Conservation (phyloP, 2,797 vertebrate species). For the Argya squamiceps region DNA sequence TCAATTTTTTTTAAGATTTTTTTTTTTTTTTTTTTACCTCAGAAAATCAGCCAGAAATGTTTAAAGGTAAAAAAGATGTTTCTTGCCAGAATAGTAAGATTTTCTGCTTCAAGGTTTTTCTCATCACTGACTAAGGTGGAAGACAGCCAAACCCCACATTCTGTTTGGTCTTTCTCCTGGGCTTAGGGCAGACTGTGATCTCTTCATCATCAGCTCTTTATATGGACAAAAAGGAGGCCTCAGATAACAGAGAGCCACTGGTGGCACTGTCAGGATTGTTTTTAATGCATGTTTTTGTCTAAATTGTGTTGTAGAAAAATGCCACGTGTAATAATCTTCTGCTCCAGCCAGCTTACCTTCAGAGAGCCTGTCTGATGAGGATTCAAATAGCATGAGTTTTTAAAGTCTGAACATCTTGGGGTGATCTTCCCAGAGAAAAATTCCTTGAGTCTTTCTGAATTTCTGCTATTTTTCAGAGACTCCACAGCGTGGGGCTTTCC, state of each 20-base stretch:
- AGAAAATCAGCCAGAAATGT: background rate
- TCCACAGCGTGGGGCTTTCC: background rate
- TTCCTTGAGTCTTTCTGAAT: background rate
- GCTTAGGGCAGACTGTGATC: slow-evolving; percentile 53
- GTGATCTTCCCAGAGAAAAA: background rate
- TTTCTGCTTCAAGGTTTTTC: slow-evolving; percentile 13
- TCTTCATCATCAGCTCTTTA: slow-evolving; percentile 48
- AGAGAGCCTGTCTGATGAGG: background rate
- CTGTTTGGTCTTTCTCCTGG: slow-evolving; percentile 42
- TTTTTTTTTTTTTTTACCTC: background rate
- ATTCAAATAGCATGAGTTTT: background rate
- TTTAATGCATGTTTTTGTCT: background rate
- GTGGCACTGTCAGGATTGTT: background rate
- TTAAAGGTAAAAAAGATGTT: background rate
- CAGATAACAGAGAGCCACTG: background rate
- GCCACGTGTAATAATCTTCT: background rate
- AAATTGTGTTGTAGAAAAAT: background rate
- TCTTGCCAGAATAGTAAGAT: background rate
- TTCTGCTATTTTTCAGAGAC: background rate
- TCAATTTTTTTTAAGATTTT: background rate
- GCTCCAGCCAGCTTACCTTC: background rate
- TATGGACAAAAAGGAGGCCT: slow-evolving; percentile 39
- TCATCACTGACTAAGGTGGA: background rate
- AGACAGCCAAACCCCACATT: slow-evolving; percentile 20
- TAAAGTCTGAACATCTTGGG: background rate